These are phyloP conservation scores for Villa cingulata DNA, from an alignment of 2,888 invertebrate genomes.

Conservation along the genomic window DNA sequence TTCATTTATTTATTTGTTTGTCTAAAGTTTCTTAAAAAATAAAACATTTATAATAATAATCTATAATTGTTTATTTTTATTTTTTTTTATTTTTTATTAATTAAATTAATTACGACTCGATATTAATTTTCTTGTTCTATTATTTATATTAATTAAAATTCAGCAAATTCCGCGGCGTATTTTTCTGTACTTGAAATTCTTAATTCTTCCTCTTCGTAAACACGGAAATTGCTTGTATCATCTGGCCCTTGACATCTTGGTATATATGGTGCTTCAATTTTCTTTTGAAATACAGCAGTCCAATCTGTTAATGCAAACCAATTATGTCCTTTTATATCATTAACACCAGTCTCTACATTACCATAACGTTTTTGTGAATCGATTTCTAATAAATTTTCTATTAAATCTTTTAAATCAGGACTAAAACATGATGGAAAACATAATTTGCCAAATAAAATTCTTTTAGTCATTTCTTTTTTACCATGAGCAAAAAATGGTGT, in stretches of 20 bases:
- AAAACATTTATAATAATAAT: too few relatives aligned
- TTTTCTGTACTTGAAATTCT: conserved; percentile 98
- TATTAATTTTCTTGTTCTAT: too few relatives aligned
- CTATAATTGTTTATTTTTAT: too few relatives aligned
- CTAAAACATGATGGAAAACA: conserved; percentile 99
- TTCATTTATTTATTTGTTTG: too few relatives aligned
- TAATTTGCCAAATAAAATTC: conserved; percentile 98
- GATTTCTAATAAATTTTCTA: conserved; percentile 89
- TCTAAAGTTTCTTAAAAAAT: too few relatives aligned
- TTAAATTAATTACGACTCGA: too few relatives aligned
- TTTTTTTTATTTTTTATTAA: too few relatives aligned
- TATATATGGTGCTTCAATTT: conserved; percentile 98
- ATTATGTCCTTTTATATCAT: conserved; percentile 98
- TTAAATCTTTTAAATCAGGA: conserved; percentile 92
- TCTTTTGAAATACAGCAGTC: conserved; percentile 98
- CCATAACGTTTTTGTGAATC: conserved; percentile 98
- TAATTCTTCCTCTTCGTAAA: conserved; percentile 98
- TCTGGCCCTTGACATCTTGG: conserved; percentile 98
- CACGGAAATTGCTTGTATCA: conserved; percentile 99
- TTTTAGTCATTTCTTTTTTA: conserved; percentile 99
- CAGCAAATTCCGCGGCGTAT: conserved; percentile 99
- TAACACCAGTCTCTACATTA: conserved; percentile 96
- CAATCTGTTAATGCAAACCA: conserved; percentile 99
- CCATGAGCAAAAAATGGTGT: conserved; percentile 99
- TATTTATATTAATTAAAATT: conserved; percentile 82